Percentiles rank a stretch among this genome's conserved stretches.
These are phyloP conservation scores for Alouatta palliata DNA, from an alignment of 2,113 vertebrate genomes.

Conservation along the genomic window DNA sequence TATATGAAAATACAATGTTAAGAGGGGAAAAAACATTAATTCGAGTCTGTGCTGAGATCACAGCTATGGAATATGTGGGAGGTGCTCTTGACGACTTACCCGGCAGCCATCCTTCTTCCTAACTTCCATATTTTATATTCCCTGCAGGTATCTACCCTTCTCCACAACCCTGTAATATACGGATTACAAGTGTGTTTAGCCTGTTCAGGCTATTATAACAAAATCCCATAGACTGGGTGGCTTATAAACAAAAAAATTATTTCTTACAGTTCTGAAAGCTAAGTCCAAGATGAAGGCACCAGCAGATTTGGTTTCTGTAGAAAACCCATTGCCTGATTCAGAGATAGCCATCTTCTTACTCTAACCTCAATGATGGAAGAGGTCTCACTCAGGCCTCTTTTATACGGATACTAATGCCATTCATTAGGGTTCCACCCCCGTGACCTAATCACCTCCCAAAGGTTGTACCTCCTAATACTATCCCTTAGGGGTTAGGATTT, in stretches of 20 bases:
- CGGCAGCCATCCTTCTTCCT: not conserved
- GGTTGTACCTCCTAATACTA: not conserved
- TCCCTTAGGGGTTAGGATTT: not conserved
- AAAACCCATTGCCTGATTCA: not conserved
- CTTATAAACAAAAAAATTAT: not conserved
- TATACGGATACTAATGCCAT: not conserved
- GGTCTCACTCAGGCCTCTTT: not conserved
- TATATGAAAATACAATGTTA: constrained; percentile 23
- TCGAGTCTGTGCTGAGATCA: not conserved
- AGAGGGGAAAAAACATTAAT: not conserved
- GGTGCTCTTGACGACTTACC: not conserved
- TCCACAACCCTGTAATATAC: not conserved
- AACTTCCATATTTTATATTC: not conserved
- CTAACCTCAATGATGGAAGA: not conserved
- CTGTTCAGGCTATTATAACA: not conserved
- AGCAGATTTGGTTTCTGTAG: not conserved
- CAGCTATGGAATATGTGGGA: not conserved
- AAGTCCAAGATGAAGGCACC: not conserved
- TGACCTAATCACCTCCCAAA: not conserved
- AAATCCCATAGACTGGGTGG: not conserved
- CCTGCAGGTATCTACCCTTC: not conserved
- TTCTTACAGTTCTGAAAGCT: not conserved
- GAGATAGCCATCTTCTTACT: not conserved
- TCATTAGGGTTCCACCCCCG: not conserved
- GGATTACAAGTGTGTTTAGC: too few species aligned